Evolutionary conservation across 1,140 invertebrate species (phyloP).

Genomic region (Neuroterus valhalla): DNA sequence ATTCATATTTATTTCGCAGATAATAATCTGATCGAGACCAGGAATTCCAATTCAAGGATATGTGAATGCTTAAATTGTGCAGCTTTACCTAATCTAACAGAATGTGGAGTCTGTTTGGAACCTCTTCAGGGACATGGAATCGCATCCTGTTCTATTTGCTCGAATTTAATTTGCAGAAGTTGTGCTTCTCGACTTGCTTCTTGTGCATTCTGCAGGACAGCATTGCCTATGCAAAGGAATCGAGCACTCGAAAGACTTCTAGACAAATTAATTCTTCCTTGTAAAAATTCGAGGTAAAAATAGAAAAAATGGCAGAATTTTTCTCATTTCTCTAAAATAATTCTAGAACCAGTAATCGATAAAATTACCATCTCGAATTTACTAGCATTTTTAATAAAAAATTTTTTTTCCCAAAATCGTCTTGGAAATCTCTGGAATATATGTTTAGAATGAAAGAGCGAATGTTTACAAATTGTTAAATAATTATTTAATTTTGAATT

Average conservation of each 20-base stretch:
- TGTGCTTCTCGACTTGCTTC: constrained; percentile 39
- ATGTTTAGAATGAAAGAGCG: constrained; percentile 21
- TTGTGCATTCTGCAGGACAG: constrained; percentile 52
- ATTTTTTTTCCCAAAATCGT: background rate
- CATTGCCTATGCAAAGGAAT: constrained; percentile 33
- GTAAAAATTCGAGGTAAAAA: constrained; percentile 47
- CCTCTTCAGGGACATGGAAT: constrained; percentile 49
- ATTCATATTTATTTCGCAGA: no score
- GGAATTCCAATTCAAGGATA: background rate
- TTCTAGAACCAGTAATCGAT: no score
- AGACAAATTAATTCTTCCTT: constrained; percentile 43
- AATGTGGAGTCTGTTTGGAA: constrained; percentile 54
- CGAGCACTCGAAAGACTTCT: constrained; percentile 48
- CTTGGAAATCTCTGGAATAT: background rate
- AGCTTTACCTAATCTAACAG: constrained; percentile 34
- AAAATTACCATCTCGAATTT: constrained; percentile 3
- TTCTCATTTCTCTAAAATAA: no score
- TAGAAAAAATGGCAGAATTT: no score
- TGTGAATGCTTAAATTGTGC: constrained; percentile 44
- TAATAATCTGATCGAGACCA: no score
- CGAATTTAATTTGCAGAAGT: constrained; percentile 47
- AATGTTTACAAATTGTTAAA: constrained; percentile 31
- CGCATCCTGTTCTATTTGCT: constrained; percentile 49
- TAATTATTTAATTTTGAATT: constrained; percentile 21
- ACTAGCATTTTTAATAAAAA: constrained; percentile 12